phyloP scores from a whole-genome alignment of 2,113 vertebrate species.

The Coryphaenoides rupestris region DNA sequence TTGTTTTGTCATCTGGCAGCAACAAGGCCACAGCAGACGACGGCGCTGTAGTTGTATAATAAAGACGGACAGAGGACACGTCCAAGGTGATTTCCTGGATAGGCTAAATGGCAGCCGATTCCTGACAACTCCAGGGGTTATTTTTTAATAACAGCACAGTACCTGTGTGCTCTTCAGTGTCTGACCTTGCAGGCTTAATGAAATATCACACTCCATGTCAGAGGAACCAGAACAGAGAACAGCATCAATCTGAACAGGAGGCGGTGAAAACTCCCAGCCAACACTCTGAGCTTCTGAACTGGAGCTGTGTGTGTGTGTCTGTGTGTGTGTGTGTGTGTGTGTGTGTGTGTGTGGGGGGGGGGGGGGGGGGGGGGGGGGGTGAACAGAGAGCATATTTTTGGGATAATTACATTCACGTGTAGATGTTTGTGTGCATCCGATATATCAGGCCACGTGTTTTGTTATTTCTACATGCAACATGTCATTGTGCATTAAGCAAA shows the following conservation, averaged over 20 bases:
- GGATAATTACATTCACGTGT: background rate
- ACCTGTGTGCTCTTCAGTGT: conserved; percentile 9
- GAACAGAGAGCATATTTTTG: background rate
- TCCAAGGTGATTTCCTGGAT: no score
- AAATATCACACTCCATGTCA: conserved; percentile 42
- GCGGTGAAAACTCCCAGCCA: conserved; percentile 25
- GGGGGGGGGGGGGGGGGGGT: no score
- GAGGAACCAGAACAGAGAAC: conserved; percentile 32
- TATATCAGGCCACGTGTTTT: conserved; percentile 25
- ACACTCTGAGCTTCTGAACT: conserved; percentile 37
- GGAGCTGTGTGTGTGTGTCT: conserved; percentile 18
- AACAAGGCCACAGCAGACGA: no score
- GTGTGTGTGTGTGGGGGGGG: no score
- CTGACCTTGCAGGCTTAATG: conserved; percentile 25
- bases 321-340: background rate
- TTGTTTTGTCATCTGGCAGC: no score
- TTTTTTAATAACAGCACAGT: no score
- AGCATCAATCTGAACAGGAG: conserved; percentile 26
- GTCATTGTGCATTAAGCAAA: conserved; percentile 9
- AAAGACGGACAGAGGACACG: no score
- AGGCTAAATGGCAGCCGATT: no score
- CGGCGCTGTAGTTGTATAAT: no score
- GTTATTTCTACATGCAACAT: conserved; percentile 10
- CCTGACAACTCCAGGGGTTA: no score
- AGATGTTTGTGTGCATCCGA: conserved; percentile 20